A percentile compares a stretch with the other conserved stretches of the same genome.
phyloP scores from a whole-genome alignment of 2,113 vertebrate genomes.

The Speoplatyrhinus poulsoni region DNA sequence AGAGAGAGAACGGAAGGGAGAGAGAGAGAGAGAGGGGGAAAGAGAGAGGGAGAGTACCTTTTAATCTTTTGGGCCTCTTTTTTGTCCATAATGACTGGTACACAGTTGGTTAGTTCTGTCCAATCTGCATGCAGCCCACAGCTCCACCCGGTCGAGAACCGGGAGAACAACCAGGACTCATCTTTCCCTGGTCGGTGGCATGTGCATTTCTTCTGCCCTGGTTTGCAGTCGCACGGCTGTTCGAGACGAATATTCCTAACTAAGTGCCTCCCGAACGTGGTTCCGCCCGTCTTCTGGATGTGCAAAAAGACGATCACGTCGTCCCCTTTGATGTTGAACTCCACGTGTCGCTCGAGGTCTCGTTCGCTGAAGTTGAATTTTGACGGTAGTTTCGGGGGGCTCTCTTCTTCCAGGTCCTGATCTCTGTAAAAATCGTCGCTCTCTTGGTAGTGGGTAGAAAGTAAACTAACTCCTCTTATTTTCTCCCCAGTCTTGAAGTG shows the following conservation, averaged over 20 bases:
- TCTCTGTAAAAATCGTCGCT: slow-evolving; percentile 75
- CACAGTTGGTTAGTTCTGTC: slow-evolving; percentile 93
- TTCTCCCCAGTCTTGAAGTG: slow-evolving; percentile 74
- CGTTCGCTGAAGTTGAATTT: slow-evolving; percentile 87
- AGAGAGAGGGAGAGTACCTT: slow-evolving; percentile 59
- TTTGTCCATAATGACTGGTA: slow-evolving; percentile 92
- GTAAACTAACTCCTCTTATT: slow-evolving; percentile 69
- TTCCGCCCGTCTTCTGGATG: slow-evolving; percentile 98
- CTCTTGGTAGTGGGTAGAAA: slow-evolving; percentile 64
- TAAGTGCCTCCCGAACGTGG: slow-evolving; percentile 94
- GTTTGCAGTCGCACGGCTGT: slow-evolving; percentile 92
- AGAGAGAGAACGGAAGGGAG: background rate
- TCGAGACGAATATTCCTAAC: slow-evolving; percentile 96
- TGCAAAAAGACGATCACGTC: slow-evolving; percentile 97
- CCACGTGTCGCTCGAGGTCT: slow-evolving; percentile 87
- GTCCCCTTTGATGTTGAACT: slow-evolving; percentile 90
- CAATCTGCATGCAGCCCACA: slow-evolving; percentile 93
- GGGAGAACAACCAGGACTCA: slow-evolving; percentile 93
- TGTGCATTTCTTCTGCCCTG: slow-evolving; percentile 96
- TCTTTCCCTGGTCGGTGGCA: slow-evolving; percentile 92
- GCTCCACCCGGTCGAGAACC: slow-evolving; percentile 94
- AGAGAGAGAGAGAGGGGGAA: background rate
- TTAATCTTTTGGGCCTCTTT: slow-evolving; percentile 81
- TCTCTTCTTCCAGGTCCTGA: slow-evolving; percentile 80
- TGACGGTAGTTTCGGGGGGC: slow-evolving; percentile 68